These are phyloP conservation scores for Metalampra italica DNA, from an alignment of 2,888 invertebrate species.

Conservation along the genomic window DNA sequence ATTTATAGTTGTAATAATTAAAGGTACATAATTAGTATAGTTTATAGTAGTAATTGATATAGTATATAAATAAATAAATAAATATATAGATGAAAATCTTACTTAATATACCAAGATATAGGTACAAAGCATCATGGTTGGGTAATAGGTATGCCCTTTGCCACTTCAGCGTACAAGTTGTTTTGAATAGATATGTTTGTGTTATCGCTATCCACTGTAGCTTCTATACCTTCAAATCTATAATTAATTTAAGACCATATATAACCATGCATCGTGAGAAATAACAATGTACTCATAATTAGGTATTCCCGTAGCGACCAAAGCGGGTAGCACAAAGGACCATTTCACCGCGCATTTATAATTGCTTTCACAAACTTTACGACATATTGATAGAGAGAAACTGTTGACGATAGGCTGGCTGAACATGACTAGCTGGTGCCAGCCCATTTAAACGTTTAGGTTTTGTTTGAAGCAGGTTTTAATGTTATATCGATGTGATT, in stretches of 20 bases:
- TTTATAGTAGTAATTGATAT: too few relatives aligned
- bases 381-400: constrained; percentile 7
- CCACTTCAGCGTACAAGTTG: too few relatives aligned
- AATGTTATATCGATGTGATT: too few relatives aligned
- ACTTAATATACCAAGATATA: too few relatives aligned
- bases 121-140: too few relatives aligned
- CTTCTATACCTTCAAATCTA: not conserved
- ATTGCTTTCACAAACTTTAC: constrained; percentile 21
- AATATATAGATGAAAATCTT: too few relatives aligned
- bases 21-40: too few relatives aligned
- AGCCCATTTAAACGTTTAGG: not conserved
- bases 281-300: constrained; percentile 31
- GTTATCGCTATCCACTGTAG: not conserved
- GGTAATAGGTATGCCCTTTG: too few relatives aligned
- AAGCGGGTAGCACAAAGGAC: constrained; percentile 24
- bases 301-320: constrained; percentile 32
- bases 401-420: constrained; percentile 15
- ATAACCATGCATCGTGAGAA: constrained; percentile 13
- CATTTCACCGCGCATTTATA: constrained; percentile 36
- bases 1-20: too few relatives aligned
- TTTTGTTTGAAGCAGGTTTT: not conserved
- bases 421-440: constrained; percentile 10
- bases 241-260: too few relatives aligned
- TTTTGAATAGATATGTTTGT: not conserved
- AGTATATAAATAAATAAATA: too few relatives aligned